Percentiles rank a stretch among this genome's conserved stretches.
These are phyloP conservation scores for Scophthalmus maximus DNA, from an alignment of 2,113 vertebrate species.

Conservation along the genomic window DNA sequence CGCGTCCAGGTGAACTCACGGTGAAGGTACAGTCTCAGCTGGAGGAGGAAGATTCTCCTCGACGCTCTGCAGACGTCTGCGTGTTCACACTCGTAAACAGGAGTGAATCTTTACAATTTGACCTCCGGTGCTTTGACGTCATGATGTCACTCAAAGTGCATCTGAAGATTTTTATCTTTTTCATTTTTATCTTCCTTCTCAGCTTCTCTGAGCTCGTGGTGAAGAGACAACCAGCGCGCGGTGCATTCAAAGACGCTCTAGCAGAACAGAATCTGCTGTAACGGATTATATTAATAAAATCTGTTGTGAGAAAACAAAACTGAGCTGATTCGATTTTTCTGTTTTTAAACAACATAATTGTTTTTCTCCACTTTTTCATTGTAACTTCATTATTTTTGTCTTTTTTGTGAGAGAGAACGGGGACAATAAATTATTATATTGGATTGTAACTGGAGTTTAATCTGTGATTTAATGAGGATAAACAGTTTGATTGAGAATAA, in stretches of 20 bases:
- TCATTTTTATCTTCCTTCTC: not conserved
- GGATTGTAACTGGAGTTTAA: not conserved
- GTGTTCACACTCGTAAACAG: slow-evolving; percentile 13
- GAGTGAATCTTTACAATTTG: too few species aligned
- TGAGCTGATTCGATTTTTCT: too few species aligned
- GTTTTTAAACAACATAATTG: not conserved
- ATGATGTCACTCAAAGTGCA: too few species aligned
- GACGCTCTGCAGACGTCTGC: too few species aligned
- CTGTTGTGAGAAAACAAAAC: too few species aligned
- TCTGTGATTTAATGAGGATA: too few species aligned
- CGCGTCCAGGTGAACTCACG: not conserved
- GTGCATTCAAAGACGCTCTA: too few species aligned
- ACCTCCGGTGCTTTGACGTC: too few species aligned
- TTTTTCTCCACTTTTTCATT: not conserved
- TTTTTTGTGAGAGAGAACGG: too few species aligned
- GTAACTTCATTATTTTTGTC: not conserved
- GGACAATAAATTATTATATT: not conserved
- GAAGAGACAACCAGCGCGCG: not conserved
- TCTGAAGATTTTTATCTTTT: too few species aligned
- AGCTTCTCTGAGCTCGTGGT: not conserved
- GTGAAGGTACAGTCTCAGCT: slow-evolving; percentile 16
- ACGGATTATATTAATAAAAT: not conserved
- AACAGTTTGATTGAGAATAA: too few species aligned
- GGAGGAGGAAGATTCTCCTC: not conserved
- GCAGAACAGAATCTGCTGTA: not conserved